Percentiles rank a stretch among this genome's conserved stretches.
Evolutionary conservation across 2,888 invertebrate species (phyloP).

Genomic region (Acleris holmiana): DNA sequence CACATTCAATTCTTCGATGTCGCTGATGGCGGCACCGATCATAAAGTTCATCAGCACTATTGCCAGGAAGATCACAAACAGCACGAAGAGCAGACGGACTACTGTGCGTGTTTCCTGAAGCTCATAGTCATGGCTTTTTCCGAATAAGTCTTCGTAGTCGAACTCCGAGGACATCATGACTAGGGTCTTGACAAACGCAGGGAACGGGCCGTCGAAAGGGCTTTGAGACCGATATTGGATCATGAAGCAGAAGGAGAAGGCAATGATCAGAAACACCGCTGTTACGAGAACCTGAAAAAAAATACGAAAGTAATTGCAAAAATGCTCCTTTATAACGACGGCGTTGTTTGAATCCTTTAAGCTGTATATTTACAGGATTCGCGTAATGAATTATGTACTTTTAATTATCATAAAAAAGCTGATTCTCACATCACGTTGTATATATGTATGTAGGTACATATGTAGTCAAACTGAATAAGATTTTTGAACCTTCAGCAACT

Average conservation of each 20-base stretch:
- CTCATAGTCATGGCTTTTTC: background rate
- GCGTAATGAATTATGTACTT: too few species aligned
- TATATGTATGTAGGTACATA: too few species aligned
- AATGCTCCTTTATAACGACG: too few species aligned
- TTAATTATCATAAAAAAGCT: too few species aligned
- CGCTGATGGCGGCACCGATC: constrained; percentile 67
- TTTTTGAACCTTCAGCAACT: constrained; percentile 60
- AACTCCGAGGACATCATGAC: constrained; percentile 27
- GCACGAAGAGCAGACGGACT: constrained; percentile 47
- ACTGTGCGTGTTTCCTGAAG: background rate
- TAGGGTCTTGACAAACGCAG: constrained; percentile 8
- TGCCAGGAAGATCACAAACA: constrained; percentile 60
- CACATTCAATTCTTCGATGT: constrained; percentile 60
- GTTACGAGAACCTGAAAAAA: constrained; percentile 15
- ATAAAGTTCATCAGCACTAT: constrained; percentile 67
- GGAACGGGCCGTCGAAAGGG: constrained; percentile 8
- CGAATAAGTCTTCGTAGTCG: constrained; percentile 11
- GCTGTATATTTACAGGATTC: too few species aligned
- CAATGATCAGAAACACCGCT: background rate
- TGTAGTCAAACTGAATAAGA: too few species aligned
- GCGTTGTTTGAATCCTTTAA: too few species aligned
- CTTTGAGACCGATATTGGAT: background rate
- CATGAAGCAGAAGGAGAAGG: constrained; percentile 19
- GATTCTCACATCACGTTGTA: too few species aligned
- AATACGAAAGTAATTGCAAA: too few species aligned